Percentiles rank a stretch among this genome's conserved stretches.
These are phyloP conservation scores for Cladopsammia gracilis DNA, from an alignment of 64 coral and sea anemone genomes.

Conservation along the genomic window DNA sequence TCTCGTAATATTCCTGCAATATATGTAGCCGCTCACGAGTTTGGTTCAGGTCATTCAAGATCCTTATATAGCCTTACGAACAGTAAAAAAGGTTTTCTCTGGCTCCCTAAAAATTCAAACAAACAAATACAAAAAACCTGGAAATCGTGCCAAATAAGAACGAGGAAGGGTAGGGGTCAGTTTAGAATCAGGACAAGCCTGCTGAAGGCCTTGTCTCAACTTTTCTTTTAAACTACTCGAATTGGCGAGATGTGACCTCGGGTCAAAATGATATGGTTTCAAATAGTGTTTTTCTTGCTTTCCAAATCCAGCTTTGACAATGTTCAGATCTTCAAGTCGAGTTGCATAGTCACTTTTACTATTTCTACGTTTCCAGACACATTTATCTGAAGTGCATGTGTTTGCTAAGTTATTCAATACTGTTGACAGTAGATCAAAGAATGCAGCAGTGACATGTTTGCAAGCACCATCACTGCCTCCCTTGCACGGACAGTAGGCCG, in stretches of 20 bases:
- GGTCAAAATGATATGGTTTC: slow-evolving; percentile 35
- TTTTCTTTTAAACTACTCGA: slow-evolving; percentile 36
- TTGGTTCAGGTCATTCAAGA: background rate
- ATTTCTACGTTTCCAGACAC: no score
- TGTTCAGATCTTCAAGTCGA: no score
- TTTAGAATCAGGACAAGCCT: slow-evolving; percentile 46
- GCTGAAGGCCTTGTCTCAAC: slow-evolving; percentile 38
- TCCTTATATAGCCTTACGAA: background rate
- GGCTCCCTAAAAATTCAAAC: no score
- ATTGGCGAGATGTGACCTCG: slow-evolving; percentile 21
- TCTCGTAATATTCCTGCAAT: background rate
- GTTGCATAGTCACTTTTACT: no score
- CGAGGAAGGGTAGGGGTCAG: no score
- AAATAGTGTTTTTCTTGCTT: no score
- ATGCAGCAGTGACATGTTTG: slow-evolving; percentile 62
- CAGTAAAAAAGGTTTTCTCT: background rate
- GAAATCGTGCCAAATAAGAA: no score
- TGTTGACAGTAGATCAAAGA: slow-evolving; percentile 61
- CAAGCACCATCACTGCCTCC: slow-evolving; percentile 72
- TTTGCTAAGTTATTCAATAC: slow-evolving; percentile 80
- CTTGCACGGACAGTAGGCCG: slow-evolving; percentile 74
- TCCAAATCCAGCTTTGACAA: no score
- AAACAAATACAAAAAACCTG: no score
- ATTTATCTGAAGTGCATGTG: no score
- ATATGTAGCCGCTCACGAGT: background rate